Percentiles rank a stretch among this genome's conserved stretches.
Conservation (phyloP, 2,797 vertebrate genomes). For the Centropyge bicolor region DNA sequence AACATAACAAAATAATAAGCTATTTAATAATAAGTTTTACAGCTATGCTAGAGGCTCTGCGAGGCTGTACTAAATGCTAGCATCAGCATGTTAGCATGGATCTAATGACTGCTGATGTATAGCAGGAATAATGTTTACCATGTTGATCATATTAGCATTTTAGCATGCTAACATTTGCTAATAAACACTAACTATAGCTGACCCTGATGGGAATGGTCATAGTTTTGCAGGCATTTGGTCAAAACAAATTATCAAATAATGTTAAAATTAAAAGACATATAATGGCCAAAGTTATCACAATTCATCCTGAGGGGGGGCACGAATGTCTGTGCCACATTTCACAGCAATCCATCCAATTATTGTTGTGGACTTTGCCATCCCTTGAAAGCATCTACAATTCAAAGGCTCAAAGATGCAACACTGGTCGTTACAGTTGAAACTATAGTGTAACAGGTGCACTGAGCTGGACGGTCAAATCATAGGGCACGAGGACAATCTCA, state of each 20-base stretch:
- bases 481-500: conserved; percentile 28
- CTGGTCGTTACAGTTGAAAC: conserved; percentile 23
- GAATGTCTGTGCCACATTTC: background rate
- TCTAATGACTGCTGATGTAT: background rate
- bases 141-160: background rate
- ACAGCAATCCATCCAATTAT: background rate
- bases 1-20: background rate
- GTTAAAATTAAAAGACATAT: background rate
- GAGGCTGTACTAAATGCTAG: background rate
- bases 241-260: background rate
- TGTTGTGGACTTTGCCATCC: background rate
- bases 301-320: background rate
- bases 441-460: conserved; percentile 55
- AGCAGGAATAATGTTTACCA: background rate
- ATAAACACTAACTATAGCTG: background rate
- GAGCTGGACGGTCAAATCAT: conserved; percentile 50
- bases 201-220: background rate
- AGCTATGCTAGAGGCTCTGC: background rate
- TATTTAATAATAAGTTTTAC: background rate
- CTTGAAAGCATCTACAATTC: conserved; percentile 15
- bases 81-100: background rate
- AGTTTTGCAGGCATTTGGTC: background rate
- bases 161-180: background rate
- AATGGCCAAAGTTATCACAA: background rate
- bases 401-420: conserved; percentile 26